Conservation (phyloP, 2,113 vertebrate species). For the Antigone vipio region DNA sequence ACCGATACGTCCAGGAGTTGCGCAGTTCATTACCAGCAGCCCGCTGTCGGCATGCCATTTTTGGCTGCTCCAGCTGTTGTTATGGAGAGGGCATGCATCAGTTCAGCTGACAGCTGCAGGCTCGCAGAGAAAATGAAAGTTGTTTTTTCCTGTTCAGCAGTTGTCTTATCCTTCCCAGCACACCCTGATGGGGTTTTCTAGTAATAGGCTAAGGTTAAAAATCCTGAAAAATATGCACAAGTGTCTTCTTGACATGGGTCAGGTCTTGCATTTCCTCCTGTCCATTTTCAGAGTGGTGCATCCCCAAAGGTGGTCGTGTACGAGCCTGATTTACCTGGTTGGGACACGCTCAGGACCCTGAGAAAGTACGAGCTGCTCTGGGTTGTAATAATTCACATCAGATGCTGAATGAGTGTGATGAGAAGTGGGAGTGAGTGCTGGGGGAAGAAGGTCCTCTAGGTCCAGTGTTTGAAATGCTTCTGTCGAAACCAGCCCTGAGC, state of each 20-base stretch:
- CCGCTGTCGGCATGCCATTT: neutral
- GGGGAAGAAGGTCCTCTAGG: neutral
- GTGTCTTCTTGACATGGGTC: neutral
- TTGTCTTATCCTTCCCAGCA: slow-evolving; percentile 53
- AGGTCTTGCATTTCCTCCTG: neutral
- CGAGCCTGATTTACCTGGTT: neutral
- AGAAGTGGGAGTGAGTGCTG: neutral
- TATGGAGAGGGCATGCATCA: slow-evolving; percentile 50
- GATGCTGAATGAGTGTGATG: neutral
- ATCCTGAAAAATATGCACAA: neutral
- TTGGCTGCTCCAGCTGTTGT: slow-evolving; percentile 76
- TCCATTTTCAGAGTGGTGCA: fast-evolving
- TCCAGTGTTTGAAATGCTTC: neutral
- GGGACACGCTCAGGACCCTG: fast-evolving
- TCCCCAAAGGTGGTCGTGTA: neutral
- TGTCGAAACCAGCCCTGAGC: neutral
- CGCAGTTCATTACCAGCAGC: slow-evolving; percentile 30
- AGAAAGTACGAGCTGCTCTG: neutral
- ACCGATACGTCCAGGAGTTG: slow-evolving; percentile 44
- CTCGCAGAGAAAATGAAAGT: slow-evolving; percentile 48
- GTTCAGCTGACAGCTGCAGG: slow-evolving; percentile 74
- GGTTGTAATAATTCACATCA: neutral
- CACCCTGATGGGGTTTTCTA: neutral
- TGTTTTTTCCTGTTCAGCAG: slow-evolving; percentile 56
- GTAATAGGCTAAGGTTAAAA: neutral